A percentile compares a stretch with the other conserved stretches of the same genome.
Conservation (phyloP, 2,888 invertebrate genomes). For the Nematopogon swammerdamellus region DNA sequence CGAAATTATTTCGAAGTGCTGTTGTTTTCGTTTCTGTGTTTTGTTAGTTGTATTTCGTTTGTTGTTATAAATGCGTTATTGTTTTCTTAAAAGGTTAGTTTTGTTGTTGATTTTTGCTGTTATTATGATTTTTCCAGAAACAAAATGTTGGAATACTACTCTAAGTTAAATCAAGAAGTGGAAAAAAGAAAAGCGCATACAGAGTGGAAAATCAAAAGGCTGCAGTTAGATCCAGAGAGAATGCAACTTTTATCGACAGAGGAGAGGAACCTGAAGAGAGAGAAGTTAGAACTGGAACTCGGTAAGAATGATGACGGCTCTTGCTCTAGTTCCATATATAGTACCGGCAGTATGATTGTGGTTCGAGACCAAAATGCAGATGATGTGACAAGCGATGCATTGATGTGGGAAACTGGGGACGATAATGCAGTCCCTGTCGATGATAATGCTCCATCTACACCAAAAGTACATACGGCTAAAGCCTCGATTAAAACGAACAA, state of each 20-base stretch:
- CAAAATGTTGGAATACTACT: slow-evolving; percentile 61
- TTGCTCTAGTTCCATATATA: neutral
- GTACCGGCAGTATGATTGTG: neutral
- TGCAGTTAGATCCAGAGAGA: slow-evolving; percentile 39
- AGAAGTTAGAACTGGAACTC: slow-evolving; percentile 47
- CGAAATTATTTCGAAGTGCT: too few relatives aligned
- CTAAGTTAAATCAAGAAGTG: slow-evolving; percentile 58
- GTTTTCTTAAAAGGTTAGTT: too few relatives aligned
- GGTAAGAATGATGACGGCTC: slow-evolving; percentile 23
- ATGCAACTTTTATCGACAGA: slow-evolving; percentile 46
- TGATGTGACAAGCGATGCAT: neutral
- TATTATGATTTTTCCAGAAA: too few relatives aligned
- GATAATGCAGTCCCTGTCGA: too few relatives aligned
- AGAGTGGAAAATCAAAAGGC: slow-evolving; percentile 54
- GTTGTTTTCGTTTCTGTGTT: too few relatives aligned
- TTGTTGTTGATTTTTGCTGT: too few relatives aligned
- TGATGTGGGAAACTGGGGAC: neutral
- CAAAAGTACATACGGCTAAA: too few relatives aligned
- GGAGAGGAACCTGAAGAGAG: slow-evolving; percentile 52
- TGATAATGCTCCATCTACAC: too few relatives aligned
- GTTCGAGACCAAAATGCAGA: neutral
- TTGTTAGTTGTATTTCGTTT: too few relatives aligned
- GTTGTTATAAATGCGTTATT: too few relatives aligned
- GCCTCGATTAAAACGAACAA: too few relatives aligned
- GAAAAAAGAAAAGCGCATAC: slow-evolving; percentile 54